Evolutionary conservation across 2,113 vertebrate species (phyloP).

Genomic region (Oceanites oceanicus): DNA sequence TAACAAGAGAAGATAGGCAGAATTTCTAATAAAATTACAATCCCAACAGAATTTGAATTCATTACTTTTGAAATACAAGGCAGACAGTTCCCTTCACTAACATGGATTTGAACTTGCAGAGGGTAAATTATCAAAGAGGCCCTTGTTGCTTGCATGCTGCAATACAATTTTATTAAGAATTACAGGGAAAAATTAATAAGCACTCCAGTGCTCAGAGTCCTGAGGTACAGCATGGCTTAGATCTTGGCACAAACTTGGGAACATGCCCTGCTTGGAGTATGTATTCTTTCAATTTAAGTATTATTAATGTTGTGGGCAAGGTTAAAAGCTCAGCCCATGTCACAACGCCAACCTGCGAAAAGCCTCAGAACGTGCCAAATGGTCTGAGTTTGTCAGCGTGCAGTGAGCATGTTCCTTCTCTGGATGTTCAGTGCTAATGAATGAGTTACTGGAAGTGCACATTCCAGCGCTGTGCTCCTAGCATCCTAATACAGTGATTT

Average conservation of each 20-base stretch:
- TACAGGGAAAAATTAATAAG: conserved; percentile 48
- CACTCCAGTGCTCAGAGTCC: conserved; percentile 59
- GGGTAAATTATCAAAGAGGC: conserved; percentile 46
- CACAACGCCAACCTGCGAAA: not conserved
- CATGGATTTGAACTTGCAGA: conserved; percentile 49
- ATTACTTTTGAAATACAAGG: conserved; percentile 62
- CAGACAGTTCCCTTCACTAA: conserved; percentile 33
- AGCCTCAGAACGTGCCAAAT: conserved; percentile 34
- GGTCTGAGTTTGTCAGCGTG: not conserved
- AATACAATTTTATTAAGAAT: conserved; percentile 55
- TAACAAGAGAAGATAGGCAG: conserved; percentile 13
- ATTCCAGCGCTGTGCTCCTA: not conserved
- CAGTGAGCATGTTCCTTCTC: not conserved
- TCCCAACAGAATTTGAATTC: conserved; percentile 62
- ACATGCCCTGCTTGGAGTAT: conserved; percentile 52
- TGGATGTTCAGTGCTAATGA: not conserved
- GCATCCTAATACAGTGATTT: not conserved
- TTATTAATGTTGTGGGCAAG: conserved; percentile 66
- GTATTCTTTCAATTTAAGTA: conserved; percentile 69
- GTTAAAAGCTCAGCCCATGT: conserved; percentile 32
- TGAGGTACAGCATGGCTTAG: conserved; percentile 21
- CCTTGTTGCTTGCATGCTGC: conserved; percentile 23
- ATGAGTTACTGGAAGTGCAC: conserved; percentile 19
- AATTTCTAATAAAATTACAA: conserved; percentile 60
- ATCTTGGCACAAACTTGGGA: conserved; percentile 62